A percentile compares a stretch with the other conserved stretches of the same genome.
These are phyloP conservation scores for Conopomorpha cramerella DNA, from an alignment of 1,140 invertebrate genomes.

Conservation along the genomic window DNA sequence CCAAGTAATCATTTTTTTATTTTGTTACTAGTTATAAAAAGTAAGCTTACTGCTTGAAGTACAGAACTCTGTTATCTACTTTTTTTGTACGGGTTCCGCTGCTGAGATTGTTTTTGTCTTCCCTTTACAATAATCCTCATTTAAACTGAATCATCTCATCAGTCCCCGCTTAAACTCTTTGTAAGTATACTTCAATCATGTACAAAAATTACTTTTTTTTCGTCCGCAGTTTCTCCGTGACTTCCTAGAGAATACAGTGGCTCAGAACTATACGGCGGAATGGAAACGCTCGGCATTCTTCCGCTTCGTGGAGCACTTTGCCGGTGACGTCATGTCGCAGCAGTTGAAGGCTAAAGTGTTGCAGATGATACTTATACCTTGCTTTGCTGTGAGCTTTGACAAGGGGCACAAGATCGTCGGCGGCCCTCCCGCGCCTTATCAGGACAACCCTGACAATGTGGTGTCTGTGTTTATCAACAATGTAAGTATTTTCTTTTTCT, in stretches of 20 bases:
- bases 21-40: no score
- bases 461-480: slow-evolving; percentile 94
- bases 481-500: slow-evolving; percentile 31
- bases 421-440: slow-evolving; percentile 81
- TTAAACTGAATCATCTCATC: no score
- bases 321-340: slow-evolving; percentile 74
- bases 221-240: slow-evolving; percentile 91
- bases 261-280: slow-evolving; percentile 88
- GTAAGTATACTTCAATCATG: no score
- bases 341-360: slow-evolving; percentile 91
- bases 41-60: no score
- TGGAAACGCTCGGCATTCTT: slow-evolving; percentile 97
- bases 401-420: slow-evolving; percentile 90
- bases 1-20: slow-evolving; percentile 55
- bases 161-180: no score
- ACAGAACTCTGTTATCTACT: no score
- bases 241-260: slow-evolving; percentile 92
- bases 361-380: slow-evolving; percentile 94
- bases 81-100: no score
- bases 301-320: slow-evolving; percentile 91
- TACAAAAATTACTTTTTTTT: no score
- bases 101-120: no score
- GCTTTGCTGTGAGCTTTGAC: slow-evolving; percentile 93
- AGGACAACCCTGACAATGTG: slow-evolving; percentile 89
- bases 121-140: no score